Evolutionary conservation across 1,140 invertebrate species (phyloP).

Genomic region (Dendroctonus valens): DNA sequence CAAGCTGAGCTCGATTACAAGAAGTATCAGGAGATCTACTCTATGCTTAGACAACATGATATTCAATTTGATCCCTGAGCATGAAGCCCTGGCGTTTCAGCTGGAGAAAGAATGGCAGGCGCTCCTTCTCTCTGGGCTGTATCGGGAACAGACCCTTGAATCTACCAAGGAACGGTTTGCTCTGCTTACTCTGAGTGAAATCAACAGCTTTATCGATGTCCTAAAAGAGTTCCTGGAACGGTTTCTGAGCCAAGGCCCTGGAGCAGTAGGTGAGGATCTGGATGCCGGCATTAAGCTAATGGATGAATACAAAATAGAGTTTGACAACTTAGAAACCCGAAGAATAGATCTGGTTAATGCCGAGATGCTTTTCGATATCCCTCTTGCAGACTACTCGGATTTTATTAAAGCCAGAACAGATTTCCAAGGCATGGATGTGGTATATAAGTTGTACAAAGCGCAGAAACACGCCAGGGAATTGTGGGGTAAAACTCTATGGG

Average conservation of each 20-base stretch:
- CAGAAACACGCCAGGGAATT: conserved; percentile 73
- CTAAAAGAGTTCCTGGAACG: conserved; percentile 67
- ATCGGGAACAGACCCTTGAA: conserved; percentile 65
- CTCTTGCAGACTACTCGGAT: conserved; percentile 75
- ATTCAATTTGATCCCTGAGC: conserved; percentile 52
- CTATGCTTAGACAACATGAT: conserved; percentile 44
- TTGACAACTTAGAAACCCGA: conserved; percentile 65
- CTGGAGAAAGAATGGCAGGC: conserved; percentile 68
- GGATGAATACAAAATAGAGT: conserved; percentile 67
- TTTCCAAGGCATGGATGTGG: conserved; percentile 67
- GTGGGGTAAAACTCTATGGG: conserved; percentile 87
- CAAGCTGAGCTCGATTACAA: conserved; percentile 73
- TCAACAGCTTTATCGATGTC: conserved; percentile 67
- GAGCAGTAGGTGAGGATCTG: conserved; percentile 70
- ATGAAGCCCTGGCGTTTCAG: conserved; percentile 59
- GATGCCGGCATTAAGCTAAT: conserved; percentile 69
- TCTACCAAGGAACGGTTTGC: conserved; percentile 77
- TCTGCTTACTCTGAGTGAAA: conserved; percentile 69
- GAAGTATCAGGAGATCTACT: conserved; percentile 61
- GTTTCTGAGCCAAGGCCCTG: conserved; percentile 74
- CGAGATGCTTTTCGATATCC: conserved; percentile 82
- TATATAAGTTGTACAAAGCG: conserved; percentile 76
- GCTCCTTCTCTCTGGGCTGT: conserved; percentile 65
- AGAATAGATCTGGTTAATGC: conserved; percentile 71
- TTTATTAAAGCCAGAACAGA: conserved; percentile 70